A percentile compares a stretch with the other conserved stretches of the same genome.
These are phyloP conservation scores for Phaonia tiefii DNA, from an alignment of 2,888 invertebrate species.

Conservation along the genomic window DNA sequence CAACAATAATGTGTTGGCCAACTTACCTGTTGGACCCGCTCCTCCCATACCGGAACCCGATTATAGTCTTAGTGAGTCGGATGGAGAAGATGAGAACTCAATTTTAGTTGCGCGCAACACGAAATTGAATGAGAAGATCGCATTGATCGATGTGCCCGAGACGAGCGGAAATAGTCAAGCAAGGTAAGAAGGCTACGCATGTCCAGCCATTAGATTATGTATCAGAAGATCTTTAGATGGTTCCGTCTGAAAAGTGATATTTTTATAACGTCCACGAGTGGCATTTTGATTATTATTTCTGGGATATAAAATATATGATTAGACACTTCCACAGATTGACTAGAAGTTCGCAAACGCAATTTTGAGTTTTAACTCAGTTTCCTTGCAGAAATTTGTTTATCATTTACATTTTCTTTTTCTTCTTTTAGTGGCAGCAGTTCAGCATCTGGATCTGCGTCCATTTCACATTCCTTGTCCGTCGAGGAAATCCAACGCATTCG, in stretches of 20 bases:
- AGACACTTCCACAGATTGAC: too few species aligned
- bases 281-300: too few species aligned
- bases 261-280: too few species aligned
- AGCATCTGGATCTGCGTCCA: constrained; percentile 86
- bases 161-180: constrained; percentile 89
- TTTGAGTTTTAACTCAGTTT: not conserved
- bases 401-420: not conserved
- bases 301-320: too few species aligned
- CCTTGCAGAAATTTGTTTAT: not conserved
- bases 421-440: constrained; percentile 83
- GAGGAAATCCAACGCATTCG: constrained; percentile 94
- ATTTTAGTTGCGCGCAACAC: constrained; percentile 80
- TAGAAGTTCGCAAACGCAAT: not conserved
- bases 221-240: too few species aligned
- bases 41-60: constrained; percentile 96
- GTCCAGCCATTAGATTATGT: too few species aligned
- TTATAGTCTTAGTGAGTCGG: constrained; percentile 93
- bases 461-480: constrained; percentile 92
- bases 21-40: constrained; percentile 77
- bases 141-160: constrained; percentile 81
- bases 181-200: too few species aligned
- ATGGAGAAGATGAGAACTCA: constrained; percentile 85
- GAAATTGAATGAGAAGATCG: constrained; percentile 82
- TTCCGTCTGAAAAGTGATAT: too few species aligned
- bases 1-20: constrained; percentile 70